These are phyloP conservation scores for Akabosia matsudoensis DNA, from an alignment of 1,140 invertebrate genomes.

Conservation along the genomic window DNA sequence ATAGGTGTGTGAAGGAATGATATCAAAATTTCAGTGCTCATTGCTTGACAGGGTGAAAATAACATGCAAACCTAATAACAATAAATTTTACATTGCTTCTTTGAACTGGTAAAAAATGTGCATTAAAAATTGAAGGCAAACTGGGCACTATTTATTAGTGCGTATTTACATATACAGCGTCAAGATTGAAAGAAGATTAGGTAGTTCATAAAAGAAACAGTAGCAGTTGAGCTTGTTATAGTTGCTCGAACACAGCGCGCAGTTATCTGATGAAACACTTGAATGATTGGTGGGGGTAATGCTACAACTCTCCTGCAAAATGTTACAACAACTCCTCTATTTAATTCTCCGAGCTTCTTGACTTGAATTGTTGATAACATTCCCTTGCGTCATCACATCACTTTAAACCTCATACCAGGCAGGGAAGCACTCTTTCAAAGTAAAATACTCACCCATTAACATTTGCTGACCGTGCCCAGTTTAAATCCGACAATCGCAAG, in stretches of 20 bases:
- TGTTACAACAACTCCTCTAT: neutral
- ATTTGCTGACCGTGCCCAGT: too few relatives aligned
- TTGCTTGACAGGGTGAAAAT: neutral
- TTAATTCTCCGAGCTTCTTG: neutral
- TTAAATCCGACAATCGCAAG: too few relatives aligned
- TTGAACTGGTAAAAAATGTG: neutral
- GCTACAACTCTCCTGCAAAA: too few relatives aligned
- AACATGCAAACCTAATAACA: slow-evolving; percentile 22
- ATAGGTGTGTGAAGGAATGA: neutral
- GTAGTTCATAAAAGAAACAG: neutral
- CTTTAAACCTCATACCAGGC: too few relatives aligned
- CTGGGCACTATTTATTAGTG: neutral
- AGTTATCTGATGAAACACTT: neutral
- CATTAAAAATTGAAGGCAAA: neutral
- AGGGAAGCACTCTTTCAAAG: too few relatives aligned
- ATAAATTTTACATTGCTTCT: neutral
- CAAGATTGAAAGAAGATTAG: too few relatives aligned
- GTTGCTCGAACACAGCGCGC: neutral
- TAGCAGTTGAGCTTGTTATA: neutral
- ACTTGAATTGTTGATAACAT: neutral
- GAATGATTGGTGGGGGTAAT: too few relatives aligned
- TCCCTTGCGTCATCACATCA: neutral
- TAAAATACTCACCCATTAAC: too few relatives aligned
- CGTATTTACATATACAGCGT: too few relatives aligned
- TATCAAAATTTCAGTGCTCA: neutral